These are phyloP conservation scores for Drosophila demipolita DNA, from an alignment of 2,888 invertebrate genomes.

Conservation along the genomic window DNA sequence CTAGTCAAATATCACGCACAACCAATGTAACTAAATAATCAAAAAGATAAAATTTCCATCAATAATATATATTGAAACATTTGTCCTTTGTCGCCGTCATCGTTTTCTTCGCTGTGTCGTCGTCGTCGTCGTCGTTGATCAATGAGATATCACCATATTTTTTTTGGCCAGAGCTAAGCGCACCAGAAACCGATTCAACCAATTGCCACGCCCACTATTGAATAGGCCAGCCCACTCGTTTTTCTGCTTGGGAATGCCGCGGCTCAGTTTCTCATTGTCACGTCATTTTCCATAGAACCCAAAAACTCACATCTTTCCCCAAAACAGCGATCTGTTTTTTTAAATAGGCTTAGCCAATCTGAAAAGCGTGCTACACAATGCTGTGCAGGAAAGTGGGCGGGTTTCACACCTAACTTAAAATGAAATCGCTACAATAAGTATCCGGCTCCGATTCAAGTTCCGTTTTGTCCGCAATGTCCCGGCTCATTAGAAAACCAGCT, in stretches of 20 bases:
- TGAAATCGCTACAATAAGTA: slow-evolving; percentile 20
- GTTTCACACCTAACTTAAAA: slow-evolving; percentile 1
- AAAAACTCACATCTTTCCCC: slow-evolving; percentile 1
- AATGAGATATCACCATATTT: slow-evolving; percentile 65
- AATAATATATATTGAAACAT: slow-evolving; percentile 20
- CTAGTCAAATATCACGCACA: slow-evolving; percentile 26
- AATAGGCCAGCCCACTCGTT: slow-evolving; percentile 25
- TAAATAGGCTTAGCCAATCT: slow-evolving; percentile 18
- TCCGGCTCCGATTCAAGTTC: slow-evolving; percentile 37
- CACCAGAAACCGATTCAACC: slow-evolving; percentile 50
- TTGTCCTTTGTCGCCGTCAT: slow-evolving; percentile 25
- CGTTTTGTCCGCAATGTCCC: slow-evolving; percentile 34
- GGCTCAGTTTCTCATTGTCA: slow-evolving; percentile 25
- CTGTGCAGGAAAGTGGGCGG: background rate
- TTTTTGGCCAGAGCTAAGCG: slow-evolving; percentile 39
- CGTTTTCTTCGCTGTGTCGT: slow-evolving; percentile 18
- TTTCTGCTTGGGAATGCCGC: slow-evolving; percentile 79
- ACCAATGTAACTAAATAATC: slow-evolving; percentile 5
- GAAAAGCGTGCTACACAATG: slow-evolving; percentile 48
- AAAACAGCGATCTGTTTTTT: slow-evolving; percentile 3
- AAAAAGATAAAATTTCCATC: slow-evolving; percentile 7
- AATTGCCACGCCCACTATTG: slow-evolving; percentile 15
- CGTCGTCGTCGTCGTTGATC: slow-evolving; percentile 15
- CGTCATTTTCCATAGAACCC: slow-evolving; percentile 20
- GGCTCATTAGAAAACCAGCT: slow-evolving; percentile 16